Evolutionary conservation across 2,113 vertebrate species (phyloP).

Genomic region (Xiphophorus hellerii): DNA sequence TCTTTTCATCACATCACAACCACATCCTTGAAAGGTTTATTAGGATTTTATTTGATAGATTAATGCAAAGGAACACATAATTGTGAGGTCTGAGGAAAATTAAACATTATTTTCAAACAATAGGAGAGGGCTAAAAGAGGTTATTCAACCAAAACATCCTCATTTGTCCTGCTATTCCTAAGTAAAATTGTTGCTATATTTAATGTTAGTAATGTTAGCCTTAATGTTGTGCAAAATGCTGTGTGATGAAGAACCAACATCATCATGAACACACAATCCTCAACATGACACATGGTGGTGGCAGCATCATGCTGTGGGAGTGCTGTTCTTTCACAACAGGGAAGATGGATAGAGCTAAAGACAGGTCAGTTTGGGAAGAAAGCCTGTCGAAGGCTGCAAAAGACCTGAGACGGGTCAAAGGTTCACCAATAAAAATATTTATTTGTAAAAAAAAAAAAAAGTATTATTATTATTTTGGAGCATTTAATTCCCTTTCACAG

Average conservation of each 20-base stretch:
- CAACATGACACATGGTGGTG: neutral
- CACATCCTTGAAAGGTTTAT: neutral
- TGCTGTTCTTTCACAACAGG: neutral
- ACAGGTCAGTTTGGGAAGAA: neutral
- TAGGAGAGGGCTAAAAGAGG: too few relatives aligned
- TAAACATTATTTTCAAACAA: neutral
- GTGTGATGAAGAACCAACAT: neutral
- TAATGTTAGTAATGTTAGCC: too few relatives aligned
- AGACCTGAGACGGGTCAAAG: too few relatives aligned
- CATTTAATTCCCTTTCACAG: too few relatives aligned
- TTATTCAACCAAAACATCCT: neutral
- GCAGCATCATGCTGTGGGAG: neutral
- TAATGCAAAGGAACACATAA: neutral
- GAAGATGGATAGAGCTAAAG: neutral
- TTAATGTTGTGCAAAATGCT: neutral
- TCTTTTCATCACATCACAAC: neutral
- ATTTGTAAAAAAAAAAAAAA: too few relatives aligned
- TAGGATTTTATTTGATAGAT: neutral
- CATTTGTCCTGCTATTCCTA: neutral
- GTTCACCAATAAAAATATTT: too few relatives aligned
- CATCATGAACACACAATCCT: neutral
- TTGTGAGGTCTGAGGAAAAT: neutral
- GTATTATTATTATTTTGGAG: too few relatives aligned
- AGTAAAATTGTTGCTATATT: neutral
- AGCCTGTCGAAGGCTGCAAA: neutral